Conservation (phyloP, 2,888 invertebrate genomes). For the Amphipyra tragopoginis region DNA sequence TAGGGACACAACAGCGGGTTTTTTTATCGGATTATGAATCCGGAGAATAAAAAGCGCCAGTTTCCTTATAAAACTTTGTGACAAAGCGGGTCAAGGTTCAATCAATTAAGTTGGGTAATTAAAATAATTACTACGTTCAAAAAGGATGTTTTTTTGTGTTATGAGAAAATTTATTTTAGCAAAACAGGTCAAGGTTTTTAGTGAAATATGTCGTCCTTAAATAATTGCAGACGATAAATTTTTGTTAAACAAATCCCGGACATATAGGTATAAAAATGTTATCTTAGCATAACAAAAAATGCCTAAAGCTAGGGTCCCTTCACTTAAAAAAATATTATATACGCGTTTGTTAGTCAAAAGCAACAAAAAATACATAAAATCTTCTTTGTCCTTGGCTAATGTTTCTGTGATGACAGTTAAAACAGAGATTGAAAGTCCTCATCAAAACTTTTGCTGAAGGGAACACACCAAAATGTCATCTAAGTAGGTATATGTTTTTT, state of each 20-base stretch:
- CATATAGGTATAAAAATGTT: background rate
- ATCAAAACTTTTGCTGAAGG: too few species aligned
- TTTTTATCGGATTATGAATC: conserved; percentile 24
- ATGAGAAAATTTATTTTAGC: conserved; percentile 21
- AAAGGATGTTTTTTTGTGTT: conserved; percentile 33
- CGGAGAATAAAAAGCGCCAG: conserved; percentile 20
- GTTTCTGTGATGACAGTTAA: too few species aligned
- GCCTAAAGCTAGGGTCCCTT: background rate
- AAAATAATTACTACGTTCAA: conserved; percentile 44
- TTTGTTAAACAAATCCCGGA: conserved; percentile 23
- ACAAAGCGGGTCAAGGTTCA: conserved; percentile 45
- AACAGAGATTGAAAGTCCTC: too few species aligned
- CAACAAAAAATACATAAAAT: too few species aligned
- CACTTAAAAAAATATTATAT: background rate
- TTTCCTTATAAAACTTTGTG: conserved; percentile 37
- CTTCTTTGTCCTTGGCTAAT: too few species aligned
- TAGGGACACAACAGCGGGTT: conserved; percentile 7
- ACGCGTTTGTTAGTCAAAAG: background rate
- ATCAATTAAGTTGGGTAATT: conserved; percentile 48
- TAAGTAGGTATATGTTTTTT: too few species aligned
- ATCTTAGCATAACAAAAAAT: background rate
- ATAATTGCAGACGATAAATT: conserved; percentile 25
- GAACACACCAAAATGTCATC: too few species aligned
- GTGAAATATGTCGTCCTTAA: conserved; percentile 25
- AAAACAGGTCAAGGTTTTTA: conserved; percentile 37